A percentile compares a stretch with the other conserved stretches of the same genome.
phyloP scores from a whole-genome alignment of 2,888 invertebrate genomes.

The Acrobasis consociella region DNA sequence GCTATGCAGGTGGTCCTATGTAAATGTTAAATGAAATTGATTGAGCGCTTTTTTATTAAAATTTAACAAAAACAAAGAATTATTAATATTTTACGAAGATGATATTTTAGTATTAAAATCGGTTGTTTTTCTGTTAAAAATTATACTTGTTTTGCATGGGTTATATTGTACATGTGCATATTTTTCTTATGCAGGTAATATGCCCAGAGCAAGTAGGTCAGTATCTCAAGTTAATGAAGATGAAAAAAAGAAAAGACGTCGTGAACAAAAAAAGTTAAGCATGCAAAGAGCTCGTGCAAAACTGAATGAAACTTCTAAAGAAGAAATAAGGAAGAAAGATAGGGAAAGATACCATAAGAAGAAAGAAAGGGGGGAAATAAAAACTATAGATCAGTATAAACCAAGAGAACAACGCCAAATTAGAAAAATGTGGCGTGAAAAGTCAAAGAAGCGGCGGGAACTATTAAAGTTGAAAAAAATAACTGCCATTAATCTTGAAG shows the following conservation, averaged over 20 bases:
- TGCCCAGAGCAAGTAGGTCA: constrained; percentile 24
- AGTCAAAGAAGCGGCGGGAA: constrained; percentile 25
- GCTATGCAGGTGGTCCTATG: background rate
- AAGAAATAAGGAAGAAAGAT: constrained; percentile 29
- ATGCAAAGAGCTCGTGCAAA: constrained; percentile 28
- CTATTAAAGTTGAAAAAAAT: constrained; percentile 25
- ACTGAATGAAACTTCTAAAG: constrained; percentile 25
- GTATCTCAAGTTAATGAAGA: constrained; percentile 9
- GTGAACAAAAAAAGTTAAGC: constrained; percentile 31
- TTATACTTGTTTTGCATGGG: background rate
- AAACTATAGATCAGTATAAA: constrained; percentile 30
- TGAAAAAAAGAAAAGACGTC: constrained; percentile 27
- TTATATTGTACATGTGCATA: background rate
- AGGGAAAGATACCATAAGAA: constrained; percentile 33
- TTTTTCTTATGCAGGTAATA: constrained; percentile 17
- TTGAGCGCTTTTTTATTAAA: too few relatives aligned
- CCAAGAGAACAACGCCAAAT: constrained; percentile 31
- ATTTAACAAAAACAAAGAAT: too few relatives aligned
- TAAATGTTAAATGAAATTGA: background rate
- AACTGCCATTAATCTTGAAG: background rate
- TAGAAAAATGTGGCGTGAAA: constrained; percentile 33
- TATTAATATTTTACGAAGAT: background rate
- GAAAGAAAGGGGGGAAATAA: constrained; percentile 30
- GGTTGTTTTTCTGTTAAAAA: background rate
- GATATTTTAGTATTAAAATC: constrained; percentile 5